A percentile compares a stretch with the other conserved stretches of the same genome.
Conservation (phyloP, 2,113 vertebrate species). For the Ictalurus furcatus region DNA sequence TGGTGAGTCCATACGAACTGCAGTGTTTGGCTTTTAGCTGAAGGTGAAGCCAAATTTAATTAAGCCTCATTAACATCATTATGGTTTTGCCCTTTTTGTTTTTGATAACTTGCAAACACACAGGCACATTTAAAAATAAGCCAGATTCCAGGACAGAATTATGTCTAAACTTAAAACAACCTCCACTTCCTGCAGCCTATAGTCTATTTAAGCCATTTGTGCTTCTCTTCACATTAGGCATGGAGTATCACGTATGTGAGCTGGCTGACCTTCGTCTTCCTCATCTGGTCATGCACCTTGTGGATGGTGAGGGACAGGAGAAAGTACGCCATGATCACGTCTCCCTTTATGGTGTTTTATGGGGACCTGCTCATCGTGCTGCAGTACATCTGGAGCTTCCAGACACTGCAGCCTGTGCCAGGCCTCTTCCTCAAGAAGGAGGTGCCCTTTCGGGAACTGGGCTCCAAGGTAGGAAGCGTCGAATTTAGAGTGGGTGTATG, state of each 20-base stretch:
- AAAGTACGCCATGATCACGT: slow-evolving; percentile 89
- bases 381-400: slow-evolving; percentile 93
- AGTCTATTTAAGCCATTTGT: neutral
- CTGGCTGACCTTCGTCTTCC: slow-evolving; percentile 90
- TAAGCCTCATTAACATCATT: neutral
- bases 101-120: neutral
- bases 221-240: slow-evolving; percentile 67
- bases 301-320: slow-evolving; percentile 93
- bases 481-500: neutral
- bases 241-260: slow-evolving; percentile 97
- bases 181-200: neutral
- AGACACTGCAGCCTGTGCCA: slow-evolving; percentile 75
- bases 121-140: neutral
- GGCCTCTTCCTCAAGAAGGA: slow-evolving; percentile 84
- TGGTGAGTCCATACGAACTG: slow-evolving; percentile 56
- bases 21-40: neutral
- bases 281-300: slow-evolving; percentile 92
- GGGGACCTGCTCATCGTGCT: slow-evolving; percentile 85
- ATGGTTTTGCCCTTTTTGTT: neutral
- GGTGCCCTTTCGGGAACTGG: slow-evolving; percentile 78
- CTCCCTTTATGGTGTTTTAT: slow-evolving; percentile 91
- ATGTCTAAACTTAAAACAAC: neutral
- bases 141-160: neutral
- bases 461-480: slow-evolving; percentile 76
- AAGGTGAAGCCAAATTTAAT: neutral